A percentile compares a stretch with the other conserved stretches of the same genome.
Evolutionary conservation across 2,888 invertebrate species (phyloP).

Genomic region (Ametastegia equiseti): DNA sequence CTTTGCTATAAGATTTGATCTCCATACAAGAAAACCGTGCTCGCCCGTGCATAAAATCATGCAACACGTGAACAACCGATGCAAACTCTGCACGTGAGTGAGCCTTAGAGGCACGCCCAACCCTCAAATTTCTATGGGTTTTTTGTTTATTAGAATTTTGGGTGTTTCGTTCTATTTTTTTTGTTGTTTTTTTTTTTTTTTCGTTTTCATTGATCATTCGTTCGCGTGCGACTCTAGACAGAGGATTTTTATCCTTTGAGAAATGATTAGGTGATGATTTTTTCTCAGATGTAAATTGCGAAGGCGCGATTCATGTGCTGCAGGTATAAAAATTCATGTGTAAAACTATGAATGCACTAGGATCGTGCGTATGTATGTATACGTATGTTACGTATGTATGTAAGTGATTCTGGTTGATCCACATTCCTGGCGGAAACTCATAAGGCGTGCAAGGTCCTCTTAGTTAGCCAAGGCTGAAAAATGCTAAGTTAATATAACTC

Average conservation of each 20-base stretch:
- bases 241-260: no score
- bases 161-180: no score
- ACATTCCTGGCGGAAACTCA: constrained; percentile 62
- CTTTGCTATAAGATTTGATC: constrained; percentile 33
- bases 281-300: no score
- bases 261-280: no score
- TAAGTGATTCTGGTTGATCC: constrained; percentile 60
- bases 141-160: no score
- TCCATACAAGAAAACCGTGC: not conserved
- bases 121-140: no score
- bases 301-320: no score
- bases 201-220: no score
- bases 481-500: constrained; percentile 39
- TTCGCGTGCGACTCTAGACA: no score
- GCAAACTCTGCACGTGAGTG: constrained; percentile 31
- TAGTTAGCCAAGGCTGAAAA: constrained; percentile 67
- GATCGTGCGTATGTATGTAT: not conserved
- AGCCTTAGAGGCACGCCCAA: constrained; percentile 38
- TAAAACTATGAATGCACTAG: constrained; percentile 17
- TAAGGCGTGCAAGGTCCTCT: constrained; percentile 64
- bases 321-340: not conserved
- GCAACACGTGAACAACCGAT: constrained; percentile 31
- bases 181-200: no score
- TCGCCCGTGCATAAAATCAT: constrained; percentile 39
- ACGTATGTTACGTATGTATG: no score